Evolutionary conservation across 2,113 vertebrate genomes (phyloP).

Genomic region (Hippocampus guttulatus): DNA sequence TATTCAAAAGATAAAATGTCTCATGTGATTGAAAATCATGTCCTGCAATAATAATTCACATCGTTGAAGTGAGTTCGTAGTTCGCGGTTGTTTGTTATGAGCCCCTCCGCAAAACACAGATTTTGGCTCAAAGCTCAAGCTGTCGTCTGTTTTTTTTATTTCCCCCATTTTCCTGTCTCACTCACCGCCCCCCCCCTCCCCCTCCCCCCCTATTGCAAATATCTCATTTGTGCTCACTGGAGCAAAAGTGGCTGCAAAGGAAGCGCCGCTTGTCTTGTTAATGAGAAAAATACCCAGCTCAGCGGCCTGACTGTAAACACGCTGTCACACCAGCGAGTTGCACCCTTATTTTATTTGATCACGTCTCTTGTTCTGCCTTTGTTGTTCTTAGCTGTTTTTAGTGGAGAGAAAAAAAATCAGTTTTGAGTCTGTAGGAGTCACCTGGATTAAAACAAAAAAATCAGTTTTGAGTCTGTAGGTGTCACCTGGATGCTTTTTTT

Average conservation of each 20-base stretch:
- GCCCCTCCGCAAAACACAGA: slow-evolving; percentile 38
- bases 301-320: slow-evolving; percentile 37
- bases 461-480: not conserved
- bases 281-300: slow-evolving; percentile 51
- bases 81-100: slow-evolving; percentile 27
- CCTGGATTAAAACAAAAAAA: not conserved
- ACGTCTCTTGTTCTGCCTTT: slow-evolving; percentile 1
- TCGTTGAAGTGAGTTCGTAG: slow-evolving; percentile 9
- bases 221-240: slow-evolving; percentile 58
- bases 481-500: not conserved
- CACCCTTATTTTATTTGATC: slow-evolving; percentile 35
- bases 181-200: not conserved
- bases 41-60: not conserved
- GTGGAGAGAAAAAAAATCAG: not conserved
- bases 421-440: not conserved
- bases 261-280: slow-evolving; percentile 47
- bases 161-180: slow-evolving; percentile 13
- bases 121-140: slow-evolving; percentile 29
- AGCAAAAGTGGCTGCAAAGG: slow-evolving; percentile 39
- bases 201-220: slow-evolving; percentile 31
- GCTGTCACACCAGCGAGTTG: slow-evolving; percentile 24
- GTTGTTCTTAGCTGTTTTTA: not conserved
- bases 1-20: not conserved
- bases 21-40: not conserved
- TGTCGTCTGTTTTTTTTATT: slow-evolving; percentile 30